Percentiles rank a stretch among this genome's conserved stretches.
phyloP scores from a whole-genome alignment of 2,888 invertebrate genomes.

The Mesoligia furuncula region DNA sequence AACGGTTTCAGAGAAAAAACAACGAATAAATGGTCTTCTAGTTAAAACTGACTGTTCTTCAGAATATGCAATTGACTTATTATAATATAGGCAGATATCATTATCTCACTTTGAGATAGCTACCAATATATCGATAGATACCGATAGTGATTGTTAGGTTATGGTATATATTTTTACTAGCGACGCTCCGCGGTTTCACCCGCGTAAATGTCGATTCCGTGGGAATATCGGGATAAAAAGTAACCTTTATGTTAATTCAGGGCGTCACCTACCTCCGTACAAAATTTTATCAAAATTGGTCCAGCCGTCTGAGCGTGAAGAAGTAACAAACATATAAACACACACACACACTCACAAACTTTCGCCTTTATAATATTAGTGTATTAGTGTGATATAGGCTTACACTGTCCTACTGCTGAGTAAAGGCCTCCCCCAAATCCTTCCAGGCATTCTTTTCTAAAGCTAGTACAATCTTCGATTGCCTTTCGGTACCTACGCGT shows the following conservation, averaged over 20 bases:
- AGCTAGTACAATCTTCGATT: neutral
- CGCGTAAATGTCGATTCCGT: no score
- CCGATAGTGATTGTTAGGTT: no score
- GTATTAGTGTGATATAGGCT: neutral
- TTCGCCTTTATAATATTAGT: no score
- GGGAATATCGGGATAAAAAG: no score
- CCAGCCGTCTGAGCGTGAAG: no score
- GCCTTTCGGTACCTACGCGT: neutral
- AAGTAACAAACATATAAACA: no score
- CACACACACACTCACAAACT: no score
- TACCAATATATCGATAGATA: no score
- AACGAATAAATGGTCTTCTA: neutral
- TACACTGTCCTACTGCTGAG: neutral
- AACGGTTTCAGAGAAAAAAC: neutral
- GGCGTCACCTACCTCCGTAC: no score
- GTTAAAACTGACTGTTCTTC: neutral
- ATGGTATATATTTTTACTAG: neutral
- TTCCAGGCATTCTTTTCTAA: neutral
- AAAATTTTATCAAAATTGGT: no score
- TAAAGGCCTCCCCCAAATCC: neutral
- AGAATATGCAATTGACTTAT: neutral
- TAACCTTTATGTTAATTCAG: no score
- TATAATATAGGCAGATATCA: neutral
- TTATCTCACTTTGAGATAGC: neutral
- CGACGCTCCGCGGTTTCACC: no score